Percentiles rank a stretch among this genome's conserved stretches.
Evolutionary conservation across 2,113 vertebrate species (phyloP).

Genomic region (Phalacrocorax aristotelis): DNA sequence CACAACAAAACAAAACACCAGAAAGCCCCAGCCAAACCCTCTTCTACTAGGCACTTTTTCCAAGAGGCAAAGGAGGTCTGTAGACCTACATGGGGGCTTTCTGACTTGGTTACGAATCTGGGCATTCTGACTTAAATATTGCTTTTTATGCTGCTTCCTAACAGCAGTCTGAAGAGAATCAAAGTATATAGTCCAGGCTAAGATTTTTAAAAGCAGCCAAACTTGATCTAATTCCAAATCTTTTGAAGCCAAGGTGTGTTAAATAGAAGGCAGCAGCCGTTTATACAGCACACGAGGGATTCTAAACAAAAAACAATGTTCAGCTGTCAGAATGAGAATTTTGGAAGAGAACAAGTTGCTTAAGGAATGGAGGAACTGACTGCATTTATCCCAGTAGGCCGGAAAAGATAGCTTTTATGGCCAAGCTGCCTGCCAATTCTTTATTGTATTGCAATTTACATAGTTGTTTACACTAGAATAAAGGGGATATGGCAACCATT

Average conservation of each 20-base stretch:
- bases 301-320: not conserved
- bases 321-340: not conserved
- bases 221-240: not conserved
- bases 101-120: not conserved
- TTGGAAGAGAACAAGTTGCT: not conserved
- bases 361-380: not conserved
- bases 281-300: not conserved
- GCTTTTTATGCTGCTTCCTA: not conserved
- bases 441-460: not conserved
- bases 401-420: not conserved
- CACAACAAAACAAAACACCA: not conserved
- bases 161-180: not conserved
- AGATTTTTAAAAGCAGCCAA: not conserved
- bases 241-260: not conserved
- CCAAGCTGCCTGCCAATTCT: not conserved
- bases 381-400: not conserved
- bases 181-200: not conserved
- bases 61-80: not conserved
- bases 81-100: not conserved
- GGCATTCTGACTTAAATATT: not conserved
- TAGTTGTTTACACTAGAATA: not conserved
- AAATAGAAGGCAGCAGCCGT: not conserved
- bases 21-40: not conserved
- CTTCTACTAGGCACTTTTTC: not conserved
- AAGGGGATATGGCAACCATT: not conserved